A percentile compares a stretch with the other conserved stretches of the same genome.
Conservation (phyloP, 1,140 invertebrate genomes). For the Nebria ingens region DNA sequence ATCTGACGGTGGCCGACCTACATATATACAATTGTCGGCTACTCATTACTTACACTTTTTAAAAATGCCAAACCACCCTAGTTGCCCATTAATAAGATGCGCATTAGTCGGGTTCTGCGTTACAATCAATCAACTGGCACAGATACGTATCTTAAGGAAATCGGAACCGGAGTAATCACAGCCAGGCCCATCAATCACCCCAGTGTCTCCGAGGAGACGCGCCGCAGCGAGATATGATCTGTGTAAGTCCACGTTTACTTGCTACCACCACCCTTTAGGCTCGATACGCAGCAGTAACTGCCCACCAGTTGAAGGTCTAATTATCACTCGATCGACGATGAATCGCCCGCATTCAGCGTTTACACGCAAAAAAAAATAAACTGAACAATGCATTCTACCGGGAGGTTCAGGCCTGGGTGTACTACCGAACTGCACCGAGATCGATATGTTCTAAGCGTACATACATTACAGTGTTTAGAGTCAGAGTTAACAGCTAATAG, state of each 20-base stretch:
- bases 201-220: neutral
- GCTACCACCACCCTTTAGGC: neutral
- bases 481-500: neutral
- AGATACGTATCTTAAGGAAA: neutral
- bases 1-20: too few species aligned
- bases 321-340: too few species aligned
- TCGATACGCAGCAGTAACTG: neutral
- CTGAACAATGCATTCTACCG: too few species aligned
- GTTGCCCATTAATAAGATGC: slow-evolving; percentile 3
- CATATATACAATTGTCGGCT: neutral
- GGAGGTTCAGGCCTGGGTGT: too few species aligned
- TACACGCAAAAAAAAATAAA: too few species aligned
- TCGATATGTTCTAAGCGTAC: neutral
- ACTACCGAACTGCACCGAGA: neutral
- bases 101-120: neutral
- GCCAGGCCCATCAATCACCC: neutral
- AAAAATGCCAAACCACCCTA: too few species aligned
- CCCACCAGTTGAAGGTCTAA: neutral
- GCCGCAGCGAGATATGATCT: slow-evolving; percentile 9
- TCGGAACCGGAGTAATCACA: slow-evolving; percentile 7
- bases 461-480: neutral
- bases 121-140: slow-evolving; percentile 4
- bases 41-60: neutral
- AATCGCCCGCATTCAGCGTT: too few species aligned
- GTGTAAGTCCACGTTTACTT: neutral